Conservation (phyloP, 1,140 invertebrate species). For the Steinernema feltiae region DNA sequence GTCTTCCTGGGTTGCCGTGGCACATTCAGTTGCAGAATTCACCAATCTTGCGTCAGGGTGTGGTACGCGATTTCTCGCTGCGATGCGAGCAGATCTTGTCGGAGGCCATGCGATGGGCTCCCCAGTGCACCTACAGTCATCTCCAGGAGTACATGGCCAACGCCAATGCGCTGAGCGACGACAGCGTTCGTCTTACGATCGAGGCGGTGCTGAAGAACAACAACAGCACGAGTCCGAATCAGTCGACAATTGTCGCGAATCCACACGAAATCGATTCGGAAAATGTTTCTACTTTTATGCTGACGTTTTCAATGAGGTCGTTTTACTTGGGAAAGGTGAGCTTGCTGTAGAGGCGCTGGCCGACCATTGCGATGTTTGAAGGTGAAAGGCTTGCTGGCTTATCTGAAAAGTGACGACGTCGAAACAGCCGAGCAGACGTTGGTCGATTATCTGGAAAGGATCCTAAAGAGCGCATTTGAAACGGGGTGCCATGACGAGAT, state of each 20-base stretch:
- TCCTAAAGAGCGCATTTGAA: slow-evolving; percentile 44
- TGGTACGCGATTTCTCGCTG: slow-evolving; percentile 76
- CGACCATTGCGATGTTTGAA: too few species aligned
- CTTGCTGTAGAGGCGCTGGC: too few species aligned
- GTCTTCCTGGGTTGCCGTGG: slow-evolving; percentile 41
- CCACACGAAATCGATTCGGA: slow-evolving; percentile 22
- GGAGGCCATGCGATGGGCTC: slow-evolving; percentile 96
- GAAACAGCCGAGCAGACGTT: slow-evolving; percentile 58
- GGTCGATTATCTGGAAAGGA: slow-evolving; percentile 42
- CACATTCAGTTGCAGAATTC: slow-evolving; percentile 66
- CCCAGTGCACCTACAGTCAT: slow-evolving; percentile 84
- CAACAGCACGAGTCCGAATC: slow-evolving; percentile 3
- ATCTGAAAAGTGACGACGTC: slow-evolving; percentile 54
- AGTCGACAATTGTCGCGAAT: background rate
- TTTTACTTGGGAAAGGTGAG: slow-evolving; percentile 83
- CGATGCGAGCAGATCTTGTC: slow-evolving; percentile 86
- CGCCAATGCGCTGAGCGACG: slow-evolving; percentile 45
- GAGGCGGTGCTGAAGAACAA: slow-evolving; percentile 39
- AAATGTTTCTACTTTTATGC: slow-evolving; percentile 65
- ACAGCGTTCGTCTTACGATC: slow-evolving; percentile 47
- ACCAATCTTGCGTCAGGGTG: slow-evolving; percentile 77
- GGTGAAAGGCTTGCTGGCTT: slow-evolving; percentile 66
- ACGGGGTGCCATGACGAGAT: slow-evolving; percentile 61
- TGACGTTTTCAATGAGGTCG: slow-evolving; percentile 75
- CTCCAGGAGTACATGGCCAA: slow-evolving; percentile 67